Conservation (phyloP, 2,113 vertebrate genomes). For the Neoarius graeffei region DNA sequence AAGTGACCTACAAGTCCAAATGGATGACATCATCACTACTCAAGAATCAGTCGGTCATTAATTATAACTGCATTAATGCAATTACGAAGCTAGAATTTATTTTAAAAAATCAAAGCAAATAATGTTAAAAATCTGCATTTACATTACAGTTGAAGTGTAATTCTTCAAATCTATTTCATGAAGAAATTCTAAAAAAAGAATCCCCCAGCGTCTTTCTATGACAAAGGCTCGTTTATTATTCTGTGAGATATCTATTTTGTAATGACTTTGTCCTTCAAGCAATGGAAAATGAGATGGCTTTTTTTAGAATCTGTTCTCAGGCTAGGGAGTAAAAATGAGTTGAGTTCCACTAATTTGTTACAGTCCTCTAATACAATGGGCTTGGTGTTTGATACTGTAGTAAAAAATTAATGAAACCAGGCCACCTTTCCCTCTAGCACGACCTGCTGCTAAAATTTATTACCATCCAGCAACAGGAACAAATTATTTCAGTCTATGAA, state of each 20-base stretch:
- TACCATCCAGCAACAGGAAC: conserved; percentile 55
- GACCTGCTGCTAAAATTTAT: conserved; percentile 60
- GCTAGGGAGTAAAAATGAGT: conserved; percentile 15
- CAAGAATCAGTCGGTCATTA: background rate
- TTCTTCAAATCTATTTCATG: conserved; percentile 11
- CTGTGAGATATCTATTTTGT: conserved; percentile 20
- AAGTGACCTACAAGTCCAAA: background rate
- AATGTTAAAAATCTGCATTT: background rate
- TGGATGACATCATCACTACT: background rate
- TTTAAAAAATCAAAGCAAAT: background rate
- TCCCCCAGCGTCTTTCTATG: background rate
- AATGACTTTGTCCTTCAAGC: conserved; percentile 38
- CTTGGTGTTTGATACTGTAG: conserved; percentile 24
- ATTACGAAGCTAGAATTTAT: background rate
- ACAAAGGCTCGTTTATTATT: conserved; percentile 10
- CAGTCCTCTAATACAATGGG: conserved; percentile 23
- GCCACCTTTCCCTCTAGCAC: conserved; percentile 52
- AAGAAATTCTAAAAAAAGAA: background rate
- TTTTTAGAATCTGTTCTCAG: conserved; percentile 33
- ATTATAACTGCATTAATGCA: conserved; percentile 1
- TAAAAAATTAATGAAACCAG: conserved; percentile 44
- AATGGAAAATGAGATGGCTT: conserved; percentile 22
- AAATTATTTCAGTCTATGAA: conserved; percentile 53
- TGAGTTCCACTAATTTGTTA: conserved; percentile 36
- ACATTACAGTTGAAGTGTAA: background rate